Evolutionary conservation across 2,797 vertebrate genomes (phyloP), one percentile per base, ranked within the genome.

Genomic region (Sparidentex hasta): DNA sequence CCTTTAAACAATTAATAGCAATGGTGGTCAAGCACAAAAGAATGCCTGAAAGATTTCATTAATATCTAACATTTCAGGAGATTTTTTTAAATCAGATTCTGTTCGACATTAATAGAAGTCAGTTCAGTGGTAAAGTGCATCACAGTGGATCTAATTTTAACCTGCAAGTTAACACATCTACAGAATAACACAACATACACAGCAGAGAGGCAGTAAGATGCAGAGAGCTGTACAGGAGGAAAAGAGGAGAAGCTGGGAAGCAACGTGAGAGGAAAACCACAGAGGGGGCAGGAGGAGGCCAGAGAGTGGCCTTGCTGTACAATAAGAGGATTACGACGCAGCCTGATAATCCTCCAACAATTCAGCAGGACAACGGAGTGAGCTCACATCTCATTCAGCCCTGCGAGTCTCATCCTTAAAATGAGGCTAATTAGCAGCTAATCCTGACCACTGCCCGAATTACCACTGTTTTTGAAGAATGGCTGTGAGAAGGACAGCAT

Each of bases 351-450:
- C 91, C 89, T 81, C 81, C 85, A 75, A 89, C 88, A 90, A 91
- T 92, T 91, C 87, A 83, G 65, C 77, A 65, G 86, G 87, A 92
- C 88, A 90, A 86, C 66, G 18, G 83, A 87, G 85, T 14, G 81
- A 86, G 83, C 71, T 69, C 81, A 78, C 85, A 71, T 89, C 87
- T 90, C 91, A 90, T 92, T 92, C 86, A 91, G 87, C 77, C 76
- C 66, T 74, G 65, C 65, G 27, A 90, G 76, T 87, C 82, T 88
- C 77, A 92, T 90, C 88, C 88, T 89, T 80, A 92, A 92, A 94
- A 92, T 86, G 85, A 93, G 88, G 86, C 90, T 95, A 94, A 95
- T 95, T 95, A 94, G 84, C 86, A 72, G 85, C 92, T 95, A 94
- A 95, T 93, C 91, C 86, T 85, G 87, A 88, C 81, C 73, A 16